A percentile compares a stretch with the other conserved stretches of the same genome.
Evolutionary conservation across 2,888 invertebrate genomes (phyloP).

Genomic region (Chloroclysta siterata): DNA sequence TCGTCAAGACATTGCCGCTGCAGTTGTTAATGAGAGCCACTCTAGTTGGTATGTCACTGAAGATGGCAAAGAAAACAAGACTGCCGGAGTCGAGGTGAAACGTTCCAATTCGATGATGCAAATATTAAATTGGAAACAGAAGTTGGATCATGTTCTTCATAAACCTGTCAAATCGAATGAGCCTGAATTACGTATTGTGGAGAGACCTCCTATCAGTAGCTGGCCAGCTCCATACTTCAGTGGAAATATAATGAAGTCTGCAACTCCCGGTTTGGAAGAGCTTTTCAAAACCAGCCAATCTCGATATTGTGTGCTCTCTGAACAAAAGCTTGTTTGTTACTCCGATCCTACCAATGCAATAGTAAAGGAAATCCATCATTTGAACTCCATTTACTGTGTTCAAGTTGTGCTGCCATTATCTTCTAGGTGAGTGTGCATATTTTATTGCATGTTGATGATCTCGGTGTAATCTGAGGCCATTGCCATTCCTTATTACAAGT

Average conservation of each 20-base stretch:
- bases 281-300: constrained; percentile 90
- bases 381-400: constrained; percentile 87
- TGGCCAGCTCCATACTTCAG: constrained; percentile 81
- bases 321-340: constrained; percentile 90
- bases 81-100: constrained; percentile 55
- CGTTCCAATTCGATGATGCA: constrained; percentile 65
- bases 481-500: no score
- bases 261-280: constrained; percentile 86
- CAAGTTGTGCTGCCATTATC: constrained; percentile 86
- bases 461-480: no score
- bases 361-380: constrained; percentile 88
- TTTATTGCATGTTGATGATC: not conserved
- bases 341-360: constrained; percentile 88
- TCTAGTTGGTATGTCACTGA: constrained; percentile 70
- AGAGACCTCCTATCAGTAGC: constrained; percentile 80
- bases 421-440: constrained; percentile 63
- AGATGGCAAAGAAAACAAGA: constrained; percentile 47
- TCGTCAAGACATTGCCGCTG: constrained; percentile 14
- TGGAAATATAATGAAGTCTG: constrained; percentile 86
- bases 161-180: constrained; percentile 54
- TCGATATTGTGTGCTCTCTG: constrained; percentile 89
- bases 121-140: constrained; percentile 74
- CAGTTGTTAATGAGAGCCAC: constrained; percentile 65
- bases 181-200: constrained; percentile 66
- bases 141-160: constrained; percentile 78